Evolutionary conservation across 2,113 vertebrate genomes (phyloP).

Genomic region (Sander vitreus): DNA sequence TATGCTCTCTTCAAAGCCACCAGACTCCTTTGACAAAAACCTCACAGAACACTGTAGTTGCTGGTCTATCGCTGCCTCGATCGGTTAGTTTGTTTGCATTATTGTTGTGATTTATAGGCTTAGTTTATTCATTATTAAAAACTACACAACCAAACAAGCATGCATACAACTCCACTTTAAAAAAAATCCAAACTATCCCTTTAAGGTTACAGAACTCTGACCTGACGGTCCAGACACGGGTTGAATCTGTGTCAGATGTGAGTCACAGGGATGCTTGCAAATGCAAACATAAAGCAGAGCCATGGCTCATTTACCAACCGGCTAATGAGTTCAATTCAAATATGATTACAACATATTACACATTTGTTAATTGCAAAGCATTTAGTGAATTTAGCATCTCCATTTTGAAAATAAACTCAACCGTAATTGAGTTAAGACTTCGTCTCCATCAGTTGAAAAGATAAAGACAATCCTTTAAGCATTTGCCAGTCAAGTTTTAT

Average conservation of each 20-base stretch:
- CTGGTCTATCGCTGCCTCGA: too few species aligned
- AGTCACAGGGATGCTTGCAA: background rate
- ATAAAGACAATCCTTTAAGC: conserved; percentile 18
- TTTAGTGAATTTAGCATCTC: conserved; percentile 16
- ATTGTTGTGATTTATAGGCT: too few species aligned
- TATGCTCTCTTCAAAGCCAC: too few species aligned
- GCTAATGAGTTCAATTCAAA: background rate
- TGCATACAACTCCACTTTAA: background rate
- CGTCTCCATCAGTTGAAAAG: background rate
- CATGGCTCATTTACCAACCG: background rate
- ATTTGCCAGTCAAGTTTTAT: conserved; percentile 74
- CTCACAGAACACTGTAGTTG: too few species aligned
- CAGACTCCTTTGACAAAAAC: too few species aligned
- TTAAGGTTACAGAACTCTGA: background rate
- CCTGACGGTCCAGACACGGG: background rate
- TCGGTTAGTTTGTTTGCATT: too few species aligned
- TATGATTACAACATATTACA: background rate
- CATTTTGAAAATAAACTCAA: background rate
- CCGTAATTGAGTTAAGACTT: background rate
- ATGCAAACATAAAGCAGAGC: background rate
- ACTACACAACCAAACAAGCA: too few species aligned
- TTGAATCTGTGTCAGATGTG: too few species aligned
- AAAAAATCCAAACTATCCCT: background rate
- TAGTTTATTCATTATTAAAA: too few species aligned
- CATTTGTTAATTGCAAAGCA: conserved; percentile 19